phyloP scores from a whole-genome alignment of 2,797 vertebrate genomes.

The Amphiprion clarkii region DNA sequence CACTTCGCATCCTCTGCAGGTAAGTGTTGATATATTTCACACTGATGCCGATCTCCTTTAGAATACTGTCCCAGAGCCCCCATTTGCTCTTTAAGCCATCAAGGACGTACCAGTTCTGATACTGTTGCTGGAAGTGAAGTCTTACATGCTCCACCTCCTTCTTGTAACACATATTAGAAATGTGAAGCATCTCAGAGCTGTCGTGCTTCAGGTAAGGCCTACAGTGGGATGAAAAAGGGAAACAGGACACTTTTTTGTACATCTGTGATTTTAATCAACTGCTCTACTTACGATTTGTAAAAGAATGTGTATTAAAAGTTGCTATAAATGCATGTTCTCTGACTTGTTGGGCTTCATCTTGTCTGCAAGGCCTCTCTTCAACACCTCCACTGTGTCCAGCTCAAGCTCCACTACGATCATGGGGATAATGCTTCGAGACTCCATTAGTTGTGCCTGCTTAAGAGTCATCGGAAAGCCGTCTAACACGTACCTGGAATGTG shows the following conservation, averaged over 20 bases:
- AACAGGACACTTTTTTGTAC: neutral
- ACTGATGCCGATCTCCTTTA: conserved; percentile 83
- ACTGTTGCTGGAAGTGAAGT: conserved; percentile 86
- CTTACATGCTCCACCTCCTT: conserved; percentile 84
- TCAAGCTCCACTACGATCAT: conserved; percentile 90
- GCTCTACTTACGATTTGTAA: neutral
- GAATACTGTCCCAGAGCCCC: conserved; percentile 89
- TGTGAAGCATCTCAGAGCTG: conserved; percentile 88
- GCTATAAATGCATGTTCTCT: conserved; percentile 12
- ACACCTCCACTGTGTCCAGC: conserved; percentile 88
- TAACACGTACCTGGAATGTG: conserved; percentile 88
- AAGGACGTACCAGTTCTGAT: conserved; percentile 91
- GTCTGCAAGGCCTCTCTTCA: conserved; percentile 88
- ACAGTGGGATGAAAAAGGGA: conserved; percentile 29
- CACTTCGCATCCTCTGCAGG: conserved; percentile 86
- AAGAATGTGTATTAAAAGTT: neutral
- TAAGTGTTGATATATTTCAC: conserved; percentile 88
- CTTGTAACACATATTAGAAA: conserved; percentile 86
- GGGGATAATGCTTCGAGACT: conserved; percentile 89
- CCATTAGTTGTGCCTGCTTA: conserved; percentile 88
- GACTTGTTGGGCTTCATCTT: conserved; percentile 86
- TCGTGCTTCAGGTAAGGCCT: conserved; percentile 85
- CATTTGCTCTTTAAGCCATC: conserved; percentile 92
- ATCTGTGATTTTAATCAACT: neutral
- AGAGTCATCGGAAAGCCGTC: conserved; percentile 93